These are phyloP conservation scores for Brachionus paranguensis DNA, from an alignment of 1,140 invertebrate genomes.

Conservation along the genomic window DNA sequence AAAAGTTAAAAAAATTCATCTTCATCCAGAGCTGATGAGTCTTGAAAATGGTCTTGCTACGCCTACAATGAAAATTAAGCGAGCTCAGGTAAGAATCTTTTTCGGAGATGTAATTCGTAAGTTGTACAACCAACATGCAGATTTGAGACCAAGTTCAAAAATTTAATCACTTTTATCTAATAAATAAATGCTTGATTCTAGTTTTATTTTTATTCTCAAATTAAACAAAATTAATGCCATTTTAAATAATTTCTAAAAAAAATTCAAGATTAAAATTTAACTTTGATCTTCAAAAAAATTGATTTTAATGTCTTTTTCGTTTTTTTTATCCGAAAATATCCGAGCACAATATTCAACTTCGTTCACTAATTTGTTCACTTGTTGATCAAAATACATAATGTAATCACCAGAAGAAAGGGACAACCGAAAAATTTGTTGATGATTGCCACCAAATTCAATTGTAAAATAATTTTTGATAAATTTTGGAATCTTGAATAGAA, in stretches of 20 bases:
- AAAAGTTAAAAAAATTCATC: constrained; percentile 56
- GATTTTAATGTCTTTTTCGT: not conserved
- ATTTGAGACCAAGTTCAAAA: not conserved
- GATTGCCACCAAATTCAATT: not conserved
- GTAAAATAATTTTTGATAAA: not conserved
- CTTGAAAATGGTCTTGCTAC: constrained; percentile 92
- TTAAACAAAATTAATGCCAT: not conserved
- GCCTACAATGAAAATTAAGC: constrained; percentile 89
- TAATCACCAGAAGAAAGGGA: not conserved
- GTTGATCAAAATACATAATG: not conserved
- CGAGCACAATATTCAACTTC: not conserved
- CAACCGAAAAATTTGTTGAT: not conserved
- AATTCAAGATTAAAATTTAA: not conserved
- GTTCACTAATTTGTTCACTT: not conserved
- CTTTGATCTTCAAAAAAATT: constrained; percentile 14
- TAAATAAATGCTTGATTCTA: not conserved
- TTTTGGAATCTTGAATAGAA: not conserved
- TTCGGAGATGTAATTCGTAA: not conserved
- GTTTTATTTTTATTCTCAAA: not conserved
- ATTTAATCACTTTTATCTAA: not conserved
- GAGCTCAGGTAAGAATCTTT: constrained; percentile 49
- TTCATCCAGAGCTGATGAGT: constrained; percentile 86
- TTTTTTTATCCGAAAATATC: not conserved
- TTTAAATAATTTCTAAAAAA: not conserved
- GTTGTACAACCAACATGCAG: not conserved